Evolutionary conservation across 30 jellyfish, hydroid and myxozoan species (phyloP), one percentile per base, ranked within the genome.

Genomic region (Rhopilema esculentum): DNA sequence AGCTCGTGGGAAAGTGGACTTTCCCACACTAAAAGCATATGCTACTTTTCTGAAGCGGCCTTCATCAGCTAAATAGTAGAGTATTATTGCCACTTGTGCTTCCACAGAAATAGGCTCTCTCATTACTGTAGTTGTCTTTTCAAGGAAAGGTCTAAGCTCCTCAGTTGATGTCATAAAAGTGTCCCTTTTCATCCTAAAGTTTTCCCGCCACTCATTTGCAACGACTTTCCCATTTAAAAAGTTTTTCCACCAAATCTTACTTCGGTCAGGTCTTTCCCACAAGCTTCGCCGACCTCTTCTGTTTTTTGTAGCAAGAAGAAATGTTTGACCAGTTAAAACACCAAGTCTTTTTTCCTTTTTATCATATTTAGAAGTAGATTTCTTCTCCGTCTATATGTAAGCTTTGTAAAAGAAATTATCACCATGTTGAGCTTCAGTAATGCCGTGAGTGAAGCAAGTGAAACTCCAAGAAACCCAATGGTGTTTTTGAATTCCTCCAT

Each of bases 151-250:
- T 32, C 86, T 77, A 28, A 77, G 61, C 72, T 68, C 49, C 24
- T 78, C 71, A 62, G 69, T 16, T 0, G 51, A 61, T 23, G 24
- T 83, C 49, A 67, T 6, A 52, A 83, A 83, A 7, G 67, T 30
- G 0, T 70, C 65, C 49, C 77, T 83, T 0, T 76, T 16, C 92
- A 83, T 83, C 72, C 92, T 27, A 21, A 83, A 83, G 68, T 83
- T 83, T 53, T 83, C 92, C 64, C 86, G 64, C 92, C 87, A 83
- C 29, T 83, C 92, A 0, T 51, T 40, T 20, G 87, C 77, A 18
- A 57, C 79, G 32, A 84, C 87, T 27, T 22, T 25, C n/a, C 52
- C 88, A 16, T 50, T 72, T 40, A 67, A 48, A 72, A 84, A 84
- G 80, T 69, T 84, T 27, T 48, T 31, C 88, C 93, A 84, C 71